Base-by-base conservation (phyloP, 2,888 invertebrate species). In the Drosophila cognata region DNA sequence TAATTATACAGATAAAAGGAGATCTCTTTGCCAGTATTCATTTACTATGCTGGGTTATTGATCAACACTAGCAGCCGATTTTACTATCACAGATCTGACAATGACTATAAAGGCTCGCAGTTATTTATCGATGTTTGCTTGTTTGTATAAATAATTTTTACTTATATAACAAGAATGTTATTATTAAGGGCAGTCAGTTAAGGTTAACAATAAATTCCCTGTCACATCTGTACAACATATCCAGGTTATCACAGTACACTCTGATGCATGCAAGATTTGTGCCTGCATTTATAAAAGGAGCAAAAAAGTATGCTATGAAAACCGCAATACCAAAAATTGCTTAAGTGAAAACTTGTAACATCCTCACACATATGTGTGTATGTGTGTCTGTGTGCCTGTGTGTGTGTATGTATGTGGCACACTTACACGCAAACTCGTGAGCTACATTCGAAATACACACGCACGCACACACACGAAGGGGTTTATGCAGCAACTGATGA, bases 341-440 rank as follows among this genome's bases (percentile, higher is more conserved):
- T 67, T 84, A 84, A 81, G 79, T 87, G 84, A 86, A 86, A 84
- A 72, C 79, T 76, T 86, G 61, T 68, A 8, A 35, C 68, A 36
- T 29, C 25, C 21, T 21, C 41, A 10, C 28, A 31, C 33, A 21
- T 21, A 11, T 52, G 28, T 46, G 28, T 51, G 55, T n/a, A 35
- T 35, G 43, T 55, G 61, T 53, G 35, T 31, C 46, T 60, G 38
- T 36, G 25, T 29, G 21, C 1, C 21, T 21, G 21, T 21, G 35
- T 31, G 52, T 60, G 38, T 36, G 25, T 29, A 5, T 51, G 50
- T 55, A 58, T 71, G 59, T 57, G 68, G 55, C 61, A 72, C 36
- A 73, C 46, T 73, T 69, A 60, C 59, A 46, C 65, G 35, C 48
- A 65, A 62, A 57, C 62, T 65, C 58, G 58, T 62, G 55, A 64